Base-by-base conservation (phyloP, 2,113 vertebrate species). In the Silurus asotus region DNA sequence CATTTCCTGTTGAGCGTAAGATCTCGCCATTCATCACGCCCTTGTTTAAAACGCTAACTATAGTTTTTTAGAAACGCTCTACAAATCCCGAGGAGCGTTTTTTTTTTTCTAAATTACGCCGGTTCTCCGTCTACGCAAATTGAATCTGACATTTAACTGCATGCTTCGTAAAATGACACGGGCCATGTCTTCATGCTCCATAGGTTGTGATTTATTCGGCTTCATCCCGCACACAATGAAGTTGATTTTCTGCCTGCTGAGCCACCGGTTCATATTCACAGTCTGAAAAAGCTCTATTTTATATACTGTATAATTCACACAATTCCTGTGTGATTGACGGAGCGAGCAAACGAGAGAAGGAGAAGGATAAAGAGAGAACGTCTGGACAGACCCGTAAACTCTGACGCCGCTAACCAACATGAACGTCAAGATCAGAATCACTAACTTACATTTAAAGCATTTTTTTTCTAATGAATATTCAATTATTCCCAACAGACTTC, bases 231-330 rank as follows among this genome's bases (percentile, higher is more conserved):
- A 53, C 7, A 59, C 5, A 48, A 49, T 58, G 20, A 88, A 51
- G 81, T 72, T 86, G 81, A 88, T 89, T 79, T 89, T 87, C 45
- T 84, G 72, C 84, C 72, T 72, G 17, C 59, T 48, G 37, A 84
- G 84, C 56, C 78, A 55, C 62, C 64, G 64, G 78, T 53, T 55
- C 58, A 59, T 69, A 81, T 81, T 75, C n/a, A 67, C 55, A 76
- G 59, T 74, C 61, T 37, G 61, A 74, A 72, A 82, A 53, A 23
- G 23, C 75, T 51, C 58, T 78, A 78, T 82, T 72, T 28, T 59
- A 37, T 59, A 25, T 37, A 19, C 75, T 74, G 75, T 85, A 72
- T 88, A 72, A 89, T 82, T 82, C 81, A 84, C 75, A 80, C 87
- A 49, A 69, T 86, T 45, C 70, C 82, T 70, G 55, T 53, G 13